Evolutionary conservation across 2,113 vertebrate species (phyloP).

Genomic region (Neopipo cinnamomea): DNA sequence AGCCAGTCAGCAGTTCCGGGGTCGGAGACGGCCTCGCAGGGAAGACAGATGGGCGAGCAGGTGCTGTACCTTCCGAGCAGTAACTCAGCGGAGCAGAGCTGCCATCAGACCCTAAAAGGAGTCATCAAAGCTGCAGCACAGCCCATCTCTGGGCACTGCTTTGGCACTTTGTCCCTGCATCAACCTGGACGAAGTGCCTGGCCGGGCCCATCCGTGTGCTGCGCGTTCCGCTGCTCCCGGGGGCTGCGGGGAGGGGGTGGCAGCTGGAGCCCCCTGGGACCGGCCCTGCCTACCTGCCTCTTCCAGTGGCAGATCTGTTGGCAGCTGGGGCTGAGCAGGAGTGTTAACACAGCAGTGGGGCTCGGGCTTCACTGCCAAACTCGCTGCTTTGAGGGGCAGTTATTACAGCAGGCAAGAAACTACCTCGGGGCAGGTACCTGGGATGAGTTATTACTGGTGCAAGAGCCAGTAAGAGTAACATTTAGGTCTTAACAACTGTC

Average conservation of each 20-base stretch:
- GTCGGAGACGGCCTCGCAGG: background rate
- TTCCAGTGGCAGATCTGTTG: background rate
- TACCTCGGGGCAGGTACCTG: background rate
- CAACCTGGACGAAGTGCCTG: rapidly evolving
- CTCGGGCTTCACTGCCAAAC: background rate
- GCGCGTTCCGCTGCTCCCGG: rapidly evolving
- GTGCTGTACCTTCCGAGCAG: constrained; percentile 23
- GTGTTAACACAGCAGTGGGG: background rate
- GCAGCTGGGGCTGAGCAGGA: background rate
- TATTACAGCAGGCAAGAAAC: background rate
- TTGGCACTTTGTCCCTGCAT: background rate
- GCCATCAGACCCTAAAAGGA: constrained; percentile 51
- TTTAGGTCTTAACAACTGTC: rapidly evolving
- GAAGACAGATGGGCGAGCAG: constrained; percentile 59
- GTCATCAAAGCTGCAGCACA: constrained; percentile 27
- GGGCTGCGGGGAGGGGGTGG: rapidly evolving
- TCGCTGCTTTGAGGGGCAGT: background rate
- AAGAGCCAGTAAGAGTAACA: too few species aligned
- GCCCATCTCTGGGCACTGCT: background rate
- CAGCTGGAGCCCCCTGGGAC: background rate
- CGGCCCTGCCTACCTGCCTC: background rate
- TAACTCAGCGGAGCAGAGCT: constrained; percentile 30
- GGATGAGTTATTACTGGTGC: rapidly evolving
- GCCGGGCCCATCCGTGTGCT: rapidly evolving
- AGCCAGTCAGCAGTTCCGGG: background rate